Conservation (phyloP, 1,140 invertebrate genomes). For the Bilobella aurantiaca region DNA sequence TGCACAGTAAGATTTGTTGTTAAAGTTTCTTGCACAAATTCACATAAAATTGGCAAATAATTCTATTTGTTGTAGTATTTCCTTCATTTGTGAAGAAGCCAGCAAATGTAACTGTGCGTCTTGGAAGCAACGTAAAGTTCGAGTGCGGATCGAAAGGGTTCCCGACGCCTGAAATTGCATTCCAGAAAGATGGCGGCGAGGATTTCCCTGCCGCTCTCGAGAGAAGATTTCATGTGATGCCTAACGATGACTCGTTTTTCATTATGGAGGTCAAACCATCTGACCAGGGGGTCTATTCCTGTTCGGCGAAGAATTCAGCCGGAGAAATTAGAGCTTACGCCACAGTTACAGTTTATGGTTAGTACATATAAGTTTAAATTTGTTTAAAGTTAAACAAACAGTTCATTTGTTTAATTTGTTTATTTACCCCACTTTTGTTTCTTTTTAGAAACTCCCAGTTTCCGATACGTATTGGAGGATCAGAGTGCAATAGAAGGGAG, state of each 20-base stretch:
- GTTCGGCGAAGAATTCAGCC: constrained; percentile 80
- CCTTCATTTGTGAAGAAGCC: constrained; percentile 79
- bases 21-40: constrained; percentile 2
- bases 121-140: constrained; percentile 72
- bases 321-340: constrained; percentile 78
- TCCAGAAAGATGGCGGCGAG: constrained; percentile 88
- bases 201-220: constrained; percentile 91
- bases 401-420: constrained; percentile 2
- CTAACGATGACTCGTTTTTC: constrained; percentile 80
- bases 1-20: constrained; percentile 53
- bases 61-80: constrained; percentile 52
- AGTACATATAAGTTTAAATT: constrained; percentile 39
- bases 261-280: constrained; percentile 76
- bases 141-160: constrained; percentile 84
- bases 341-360: constrained; percentile 67
- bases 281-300: constrained; percentile 87
- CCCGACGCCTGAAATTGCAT: constrained; percentile 75
- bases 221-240: constrained; percentile 82
- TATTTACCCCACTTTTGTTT: not conserved
- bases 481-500: constrained; percentile 29
- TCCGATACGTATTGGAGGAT: constrained; percentile 71
- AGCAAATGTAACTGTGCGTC: constrained; percentile 66
- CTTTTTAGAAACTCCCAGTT: constrained; percentile 63
- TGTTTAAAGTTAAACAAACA: too few relatives aligned
- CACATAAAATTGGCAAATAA: constrained; percentile 9